phyloP scores from a whole-genome alignment of 1,140 invertebrate genomes.

The Drosophila tani region DNA sequence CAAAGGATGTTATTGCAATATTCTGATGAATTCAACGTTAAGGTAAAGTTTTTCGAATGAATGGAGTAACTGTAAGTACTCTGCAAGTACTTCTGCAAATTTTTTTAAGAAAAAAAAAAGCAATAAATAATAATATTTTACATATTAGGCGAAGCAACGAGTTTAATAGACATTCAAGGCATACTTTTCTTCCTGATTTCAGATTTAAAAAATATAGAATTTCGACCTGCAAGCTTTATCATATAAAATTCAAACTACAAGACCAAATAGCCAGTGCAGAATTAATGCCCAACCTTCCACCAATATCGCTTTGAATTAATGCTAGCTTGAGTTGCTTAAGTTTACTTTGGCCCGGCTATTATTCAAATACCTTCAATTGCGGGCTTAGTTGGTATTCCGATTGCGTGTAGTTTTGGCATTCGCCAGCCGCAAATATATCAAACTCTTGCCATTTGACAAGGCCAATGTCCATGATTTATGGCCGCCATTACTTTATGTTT shows the following conservation, averaged over 20 bases:
- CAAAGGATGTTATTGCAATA: not conserved
- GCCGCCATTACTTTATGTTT: slow-evolving; percentile 65
- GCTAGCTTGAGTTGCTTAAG: not conserved
- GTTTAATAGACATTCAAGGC: too few relatives aligned
- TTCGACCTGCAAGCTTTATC: not conserved
- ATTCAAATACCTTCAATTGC: slow-evolving; percentile 47
- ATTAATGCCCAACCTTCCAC: not conserved
- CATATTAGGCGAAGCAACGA: too few relatives aligned
- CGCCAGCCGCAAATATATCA: slow-evolving; percentile 54
- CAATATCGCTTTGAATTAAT: slow-evolving; percentile 1
- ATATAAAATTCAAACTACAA: not conserved
- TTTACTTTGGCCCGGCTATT: slow-evolving; percentile 19
- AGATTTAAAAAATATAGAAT: not conserved
- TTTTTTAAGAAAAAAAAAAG: too few relatives aligned
- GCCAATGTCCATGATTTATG: slow-evolving; percentile 72
- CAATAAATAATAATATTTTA: too few relatives aligned
- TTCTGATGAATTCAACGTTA: too few relatives aligned
- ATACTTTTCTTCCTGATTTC: too few relatives aligned
- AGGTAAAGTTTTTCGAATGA: too few relatives aligned
- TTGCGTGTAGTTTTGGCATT: slow-evolving; percentile 63
- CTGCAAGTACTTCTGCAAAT: too few relatives aligned
- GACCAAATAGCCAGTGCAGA: not conserved
- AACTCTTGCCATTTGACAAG: slow-evolving; percentile 68
- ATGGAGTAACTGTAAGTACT: too few relatives aligned
- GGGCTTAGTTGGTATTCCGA: slow-evolving; percentile 27